A percentile compares a stretch with the other conserved stretches of the same genome.
These are phyloP conservation scores for Eurytoma californica DNA, from an alignment of 2,888 invertebrate species.

Conservation along the genomic window DNA sequence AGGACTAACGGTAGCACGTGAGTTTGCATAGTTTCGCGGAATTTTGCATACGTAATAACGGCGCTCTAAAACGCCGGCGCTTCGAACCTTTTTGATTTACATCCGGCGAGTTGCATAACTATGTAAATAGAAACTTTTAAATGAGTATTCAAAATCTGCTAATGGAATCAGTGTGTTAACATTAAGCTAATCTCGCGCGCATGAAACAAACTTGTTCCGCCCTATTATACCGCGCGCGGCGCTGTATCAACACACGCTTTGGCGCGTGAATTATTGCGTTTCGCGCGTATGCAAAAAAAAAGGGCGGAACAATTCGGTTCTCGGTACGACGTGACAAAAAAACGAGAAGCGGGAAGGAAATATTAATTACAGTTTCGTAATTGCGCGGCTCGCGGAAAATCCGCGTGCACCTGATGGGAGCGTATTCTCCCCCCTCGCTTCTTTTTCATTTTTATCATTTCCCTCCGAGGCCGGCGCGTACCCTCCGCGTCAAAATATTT, in stretches of 20 bases:
- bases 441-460: not conserved
- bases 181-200: constrained; percentile 3
- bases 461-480: not conserved
- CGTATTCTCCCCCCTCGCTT: not conserved
- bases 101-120: constrained; percentile 30
- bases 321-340: too few species aligned
- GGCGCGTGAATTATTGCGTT: not conserved
- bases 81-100: constrained; percentile 49
- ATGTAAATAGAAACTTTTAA: constrained; percentile 48
- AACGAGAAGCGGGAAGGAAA: too few species aligned
- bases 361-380: not conserved
- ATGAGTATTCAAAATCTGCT: constrained; percentile 49
- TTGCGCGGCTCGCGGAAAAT: not conserved
- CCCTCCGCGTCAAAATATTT: constrained; percentile 30
- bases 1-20: constrained; percentile 35
- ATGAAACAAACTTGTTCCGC: not conserved
- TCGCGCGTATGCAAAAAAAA: not conserved
- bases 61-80: constrained; percentile 33
- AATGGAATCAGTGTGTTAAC: constrained; percentile 44
- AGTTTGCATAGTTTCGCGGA: constrained; percentile 49
- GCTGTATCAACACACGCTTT: not conserved
- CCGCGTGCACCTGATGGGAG: not conserved
- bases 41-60: constrained; percentile 45
- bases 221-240: not conserved
- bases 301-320: too few species aligned